Conservation (phyloP, 2,888 invertebrate genomes). For the Agonum fuliginosum region DNA sequence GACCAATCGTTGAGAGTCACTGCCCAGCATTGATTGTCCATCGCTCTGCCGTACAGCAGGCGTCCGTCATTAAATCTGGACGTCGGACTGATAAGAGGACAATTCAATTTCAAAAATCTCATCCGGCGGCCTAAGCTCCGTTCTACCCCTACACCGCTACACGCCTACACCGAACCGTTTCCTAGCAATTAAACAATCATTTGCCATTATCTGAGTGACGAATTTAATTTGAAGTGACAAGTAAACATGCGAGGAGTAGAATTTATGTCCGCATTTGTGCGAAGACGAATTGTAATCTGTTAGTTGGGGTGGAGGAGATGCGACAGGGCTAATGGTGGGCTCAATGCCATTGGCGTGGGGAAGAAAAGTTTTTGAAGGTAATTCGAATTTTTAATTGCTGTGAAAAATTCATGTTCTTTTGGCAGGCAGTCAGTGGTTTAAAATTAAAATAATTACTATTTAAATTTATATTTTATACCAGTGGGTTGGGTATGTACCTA, state of each 20-base stretch:
- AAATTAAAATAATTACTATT: too few relatives aligned
- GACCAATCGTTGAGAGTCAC: too few relatives aligned
- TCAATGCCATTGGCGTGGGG: neutral
- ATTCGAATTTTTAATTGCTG: neutral
- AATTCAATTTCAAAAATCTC: slow-evolving; percentile 61
- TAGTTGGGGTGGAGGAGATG: neutral
- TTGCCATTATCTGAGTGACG: slow-evolving; percentile 67
- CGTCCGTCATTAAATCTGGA: slow-evolving; percentile 38
- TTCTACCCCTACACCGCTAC: neutral
- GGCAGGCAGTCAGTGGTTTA: too few relatives aligned
- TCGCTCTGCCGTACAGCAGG: neutral
- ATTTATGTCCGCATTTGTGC: slow-evolving; percentile 36
- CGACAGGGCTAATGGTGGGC: neutral
- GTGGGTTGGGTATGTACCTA: too few relatives aligned
- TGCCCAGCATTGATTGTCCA: too few relatives aligned
- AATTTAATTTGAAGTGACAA: slow-evolving; percentile 68
- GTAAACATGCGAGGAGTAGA: slow-evolving; percentile 62
- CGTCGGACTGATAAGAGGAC: slow-evolving; percentile 35
- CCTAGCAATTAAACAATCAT: slow-evolving; percentile 67
- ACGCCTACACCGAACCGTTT: slow-evolving; percentile 61
- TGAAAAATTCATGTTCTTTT: too few relatives aligned
- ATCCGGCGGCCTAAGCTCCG: slow-evolving; percentile 21
- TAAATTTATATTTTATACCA: too few relatives aligned
- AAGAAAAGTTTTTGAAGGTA: neutral
- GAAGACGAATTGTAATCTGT: slow-evolving; percentile 37